Percentiles rank a stretch among this genome's conserved stretches.
Conservation (phyloP, 2,888 invertebrate genomes). For the Rhagophthalmus giganteus region DNA sequence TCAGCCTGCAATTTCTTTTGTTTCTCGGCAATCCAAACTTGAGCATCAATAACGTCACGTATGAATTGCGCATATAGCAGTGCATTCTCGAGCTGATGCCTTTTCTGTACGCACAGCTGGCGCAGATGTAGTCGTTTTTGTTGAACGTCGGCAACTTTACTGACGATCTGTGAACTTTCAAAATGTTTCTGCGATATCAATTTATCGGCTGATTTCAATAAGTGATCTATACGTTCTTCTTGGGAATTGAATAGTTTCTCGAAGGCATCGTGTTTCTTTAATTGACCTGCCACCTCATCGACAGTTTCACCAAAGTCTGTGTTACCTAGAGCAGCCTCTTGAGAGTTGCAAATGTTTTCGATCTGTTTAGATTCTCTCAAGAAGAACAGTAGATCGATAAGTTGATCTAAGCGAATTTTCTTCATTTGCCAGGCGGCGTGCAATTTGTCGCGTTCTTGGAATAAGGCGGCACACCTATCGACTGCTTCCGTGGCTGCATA, state of each 20-base stretch:
- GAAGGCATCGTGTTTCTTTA: constrained; percentile 94
- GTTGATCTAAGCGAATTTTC: constrained; percentile 85
- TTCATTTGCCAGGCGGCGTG: constrained; percentile 87
- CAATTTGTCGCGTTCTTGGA: constrained; percentile 77
- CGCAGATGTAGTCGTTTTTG: constrained; percentile 70
- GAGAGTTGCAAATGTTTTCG: constrained; percentile 83
- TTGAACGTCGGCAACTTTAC: constrained; percentile 74
- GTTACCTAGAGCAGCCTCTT: constrained; percentile 77
- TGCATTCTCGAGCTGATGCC: constrained; percentile 72
- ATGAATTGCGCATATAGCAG: constrained; percentile 88
- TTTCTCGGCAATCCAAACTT: constrained; percentile 90
- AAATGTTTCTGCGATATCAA: constrained; percentile 89
- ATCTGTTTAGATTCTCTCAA: constrained; percentile 90
- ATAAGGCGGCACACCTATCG: constrained; percentile 74
- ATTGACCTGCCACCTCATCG: constrained; percentile 86
- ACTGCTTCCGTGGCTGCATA: constrained; percentile 78
- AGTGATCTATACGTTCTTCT: constrained; percentile 81
- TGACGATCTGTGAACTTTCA: constrained; percentile 78
- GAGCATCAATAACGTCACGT: constrained; percentile 87
- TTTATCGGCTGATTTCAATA: constrained; percentile 85
- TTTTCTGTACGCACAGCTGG: constrained; percentile 68
- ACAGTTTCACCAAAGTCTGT: constrained; percentile 77
- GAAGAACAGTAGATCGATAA: constrained; percentile 93
- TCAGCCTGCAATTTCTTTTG: constrained; percentile 84
- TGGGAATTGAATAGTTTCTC: constrained; percentile 86